These are phyloP conservation scores for Hyles lineata DNA, from an alignment of 2,888 invertebrate genomes.

Conservation along the genomic window DNA sequence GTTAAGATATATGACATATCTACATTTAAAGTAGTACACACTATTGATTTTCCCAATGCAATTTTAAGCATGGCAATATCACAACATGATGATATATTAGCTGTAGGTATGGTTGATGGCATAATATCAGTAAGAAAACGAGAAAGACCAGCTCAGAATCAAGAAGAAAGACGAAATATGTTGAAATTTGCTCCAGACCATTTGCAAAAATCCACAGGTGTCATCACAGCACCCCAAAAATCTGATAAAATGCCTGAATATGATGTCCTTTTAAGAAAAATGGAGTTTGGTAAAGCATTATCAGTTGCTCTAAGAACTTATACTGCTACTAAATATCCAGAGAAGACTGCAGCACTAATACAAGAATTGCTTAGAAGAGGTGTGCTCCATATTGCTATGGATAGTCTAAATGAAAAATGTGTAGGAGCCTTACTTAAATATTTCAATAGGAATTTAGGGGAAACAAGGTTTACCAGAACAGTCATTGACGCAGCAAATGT, in stretches of 20 bases:
- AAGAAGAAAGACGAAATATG: slow-evolving; percentile 63
- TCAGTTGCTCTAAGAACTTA: slow-evolving; percentile 87
- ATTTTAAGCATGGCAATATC: slow-evolving; percentile 93
- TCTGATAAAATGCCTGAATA: slow-evolving; percentile 81
- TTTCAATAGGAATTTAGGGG: slow-evolving; percentile 89
- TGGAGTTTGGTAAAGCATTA: slow-evolving; percentile 92
- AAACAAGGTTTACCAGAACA: slow-evolving; percentile 89
- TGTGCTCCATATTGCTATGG: slow-evolving; percentile 90
- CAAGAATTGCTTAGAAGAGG: slow-evolving; percentile 94
- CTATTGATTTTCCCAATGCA: slow-evolving; percentile 95
- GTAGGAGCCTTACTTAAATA: slow-evolving; percentile 89
- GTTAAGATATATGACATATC: slow-evolving; percentile 96
- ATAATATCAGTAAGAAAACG: slow-evolving; percentile 93
- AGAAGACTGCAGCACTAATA: slow-evolving; percentile 91
- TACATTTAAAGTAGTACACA: slow-evolving; percentile 94
- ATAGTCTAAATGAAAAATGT: slow-evolving; percentile 88
- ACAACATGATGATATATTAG: slow-evolving; percentile 91
- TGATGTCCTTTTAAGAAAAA: slow-evolving; percentile 90
- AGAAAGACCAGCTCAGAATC: slow-evolving; percentile 82
- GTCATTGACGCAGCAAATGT: slow-evolving; percentile 90
- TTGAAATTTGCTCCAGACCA: slow-evolving; percentile 85
- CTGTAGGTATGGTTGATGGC: slow-evolving; percentile 97
- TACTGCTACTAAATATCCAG: slow-evolving; percentile 88
- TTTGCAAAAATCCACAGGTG: slow-evolving; percentile 80
- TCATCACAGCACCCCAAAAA: slow-evolving; percentile 52